These are phyloP conservation scores for Dilophus febrilis DNA, from an alignment of 2,888 invertebrate genomes.

Conservation along the genomic window DNA sequence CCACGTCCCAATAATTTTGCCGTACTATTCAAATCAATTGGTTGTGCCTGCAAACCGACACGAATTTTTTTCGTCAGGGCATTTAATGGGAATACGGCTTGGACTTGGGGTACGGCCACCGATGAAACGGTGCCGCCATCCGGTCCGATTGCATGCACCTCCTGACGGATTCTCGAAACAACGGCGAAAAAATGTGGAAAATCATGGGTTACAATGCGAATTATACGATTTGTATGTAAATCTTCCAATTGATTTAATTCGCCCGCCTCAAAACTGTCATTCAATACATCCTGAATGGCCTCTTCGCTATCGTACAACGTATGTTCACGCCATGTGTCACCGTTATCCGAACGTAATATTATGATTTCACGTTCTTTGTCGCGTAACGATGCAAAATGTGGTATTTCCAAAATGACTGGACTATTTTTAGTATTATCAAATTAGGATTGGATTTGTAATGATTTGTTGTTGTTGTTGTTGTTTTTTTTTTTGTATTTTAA, in stretches of 20 bases:
- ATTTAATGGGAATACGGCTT: slow-evolving; percentile 76
- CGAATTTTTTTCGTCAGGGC: slow-evolving; percentile 98
- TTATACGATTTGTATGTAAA: slow-evolving; percentile 74
- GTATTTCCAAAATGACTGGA: slow-evolving; percentile 87
- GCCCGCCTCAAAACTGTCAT: slow-evolving; percentile 71
- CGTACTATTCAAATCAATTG: slow-evolving; percentile 67
- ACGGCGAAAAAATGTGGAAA: slow-evolving; percentile 98
- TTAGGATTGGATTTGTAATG: no score
- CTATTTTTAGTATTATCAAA: no score
- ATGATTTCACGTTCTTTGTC: slow-evolving; percentile 93
- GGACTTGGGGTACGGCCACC: slow-evolving; percentile 76
- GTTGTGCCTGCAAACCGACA: slow-evolving; percentile 95
- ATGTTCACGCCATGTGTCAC: slow-evolving; percentile 97
- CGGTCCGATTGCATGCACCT: slow-evolving; percentile 91
- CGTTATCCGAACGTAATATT: slow-evolving; percentile 89
- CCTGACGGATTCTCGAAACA: slow-evolving; percentile 85
- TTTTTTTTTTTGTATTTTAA: no score
- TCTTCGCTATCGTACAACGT: slow-evolving; percentile 70
- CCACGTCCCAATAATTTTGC: slow-evolving; percentile 85
- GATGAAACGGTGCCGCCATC: slow-evolving; percentile 96
- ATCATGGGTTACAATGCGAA: slow-evolving; percentile 86
- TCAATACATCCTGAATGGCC: slow-evolving; percentile 78
- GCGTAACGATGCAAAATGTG: slow-evolving; percentile 89
- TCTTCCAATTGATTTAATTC: slow-evolving; percentile 62
- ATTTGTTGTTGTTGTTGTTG: no score